A percentile compares a stretch with the other conserved stretches of the same genome.
Conservation (phyloP, 2,888 invertebrate species). For the Ornithoptera priamus region DNA sequence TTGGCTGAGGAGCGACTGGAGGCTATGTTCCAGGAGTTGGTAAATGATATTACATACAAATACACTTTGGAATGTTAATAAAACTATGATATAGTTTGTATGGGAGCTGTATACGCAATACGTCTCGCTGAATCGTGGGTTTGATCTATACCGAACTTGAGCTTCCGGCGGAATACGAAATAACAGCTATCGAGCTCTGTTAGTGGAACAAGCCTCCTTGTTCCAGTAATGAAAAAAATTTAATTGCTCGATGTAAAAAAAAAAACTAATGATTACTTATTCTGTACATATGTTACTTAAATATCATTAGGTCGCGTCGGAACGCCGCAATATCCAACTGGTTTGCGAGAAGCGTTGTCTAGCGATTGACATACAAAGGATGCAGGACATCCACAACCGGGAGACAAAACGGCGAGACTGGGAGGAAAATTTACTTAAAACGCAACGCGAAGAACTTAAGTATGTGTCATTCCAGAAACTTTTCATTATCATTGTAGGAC, state of each 20-base stretch:
- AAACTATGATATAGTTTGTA: background rate
- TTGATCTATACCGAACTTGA: no score
- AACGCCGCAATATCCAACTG: constrained; percentile 79
- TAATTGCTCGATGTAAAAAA: no score
- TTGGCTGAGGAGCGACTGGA: constrained; percentile 79
- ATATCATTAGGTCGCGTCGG: constrained; percentile 70
- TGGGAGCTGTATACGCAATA: no score
- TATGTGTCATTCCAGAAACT: constrained; percentile 35
- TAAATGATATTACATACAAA: constrained; percentile 44
- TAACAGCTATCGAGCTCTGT: no score
- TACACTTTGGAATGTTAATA: background rate
- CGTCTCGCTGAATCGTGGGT: no score
- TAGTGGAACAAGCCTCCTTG: no score
- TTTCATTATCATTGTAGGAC: no score
- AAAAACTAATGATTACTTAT: no score
- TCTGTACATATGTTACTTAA: no score
- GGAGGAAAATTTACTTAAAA: constrained; percentile 74
- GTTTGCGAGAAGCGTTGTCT: constrained; percentile 80
- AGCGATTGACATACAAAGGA: constrained; percentile 78
- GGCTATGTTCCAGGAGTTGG: constrained; percentile 81
- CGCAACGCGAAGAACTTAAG: constrained; percentile 68
- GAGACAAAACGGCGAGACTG: constrained; percentile 80
- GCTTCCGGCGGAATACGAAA: no score
- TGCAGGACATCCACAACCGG: constrained; percentile 76
- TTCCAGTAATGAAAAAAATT: no score